These are phyloP conservation scores for Sebastes steindachneri DNA, from an alignment of 2,797 vertebrate genomes.

Conservation along the genomic window DNA sequence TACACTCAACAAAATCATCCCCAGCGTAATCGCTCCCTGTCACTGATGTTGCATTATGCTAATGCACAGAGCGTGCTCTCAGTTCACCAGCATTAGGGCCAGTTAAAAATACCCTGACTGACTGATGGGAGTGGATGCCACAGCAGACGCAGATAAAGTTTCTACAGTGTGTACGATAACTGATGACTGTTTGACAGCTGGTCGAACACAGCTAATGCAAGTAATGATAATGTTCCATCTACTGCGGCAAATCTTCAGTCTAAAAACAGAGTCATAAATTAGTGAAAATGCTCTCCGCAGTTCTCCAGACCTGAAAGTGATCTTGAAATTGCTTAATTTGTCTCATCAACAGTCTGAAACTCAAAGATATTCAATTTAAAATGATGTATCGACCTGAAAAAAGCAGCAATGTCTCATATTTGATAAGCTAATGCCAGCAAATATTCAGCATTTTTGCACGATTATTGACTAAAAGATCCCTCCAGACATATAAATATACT, in stretches of 20 bases:
- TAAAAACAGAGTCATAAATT: neutral
- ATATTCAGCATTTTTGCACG: neutral
- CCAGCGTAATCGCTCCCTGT: slow-evolving; percentile 69
- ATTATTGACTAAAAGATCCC: no score
- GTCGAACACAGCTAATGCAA: neutral
- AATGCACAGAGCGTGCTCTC: slow-evolving; percentile 50
- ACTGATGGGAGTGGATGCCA: slow-evolving; percentile 10
- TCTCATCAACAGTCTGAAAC: neutral
- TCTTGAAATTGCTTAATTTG: neutral
- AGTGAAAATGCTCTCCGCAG: neutral
- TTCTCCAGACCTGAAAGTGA: neutral
- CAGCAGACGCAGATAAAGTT: slow-evolving; percentile 21
- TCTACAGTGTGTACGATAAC: neutral
- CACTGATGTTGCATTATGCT: slow-evolving; percentile 72
- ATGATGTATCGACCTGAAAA: neutral
- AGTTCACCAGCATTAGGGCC: slow-evolving; percentile 57
- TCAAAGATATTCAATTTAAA: neutral
- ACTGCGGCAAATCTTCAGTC: neutral
- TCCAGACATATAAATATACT: neutral
- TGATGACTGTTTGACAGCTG: neutral
- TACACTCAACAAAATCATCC: slow-evolving; percentile 82
- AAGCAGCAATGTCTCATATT: neutral
- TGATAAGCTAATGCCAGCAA: neutral
- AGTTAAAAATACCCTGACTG: slow-evolving; percentile 60
- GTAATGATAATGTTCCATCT: no score